phyloP scores from a whole-genome alignment of 2,797 vertebrate genomes.

The Eutrigla gurnardus region DNA sequence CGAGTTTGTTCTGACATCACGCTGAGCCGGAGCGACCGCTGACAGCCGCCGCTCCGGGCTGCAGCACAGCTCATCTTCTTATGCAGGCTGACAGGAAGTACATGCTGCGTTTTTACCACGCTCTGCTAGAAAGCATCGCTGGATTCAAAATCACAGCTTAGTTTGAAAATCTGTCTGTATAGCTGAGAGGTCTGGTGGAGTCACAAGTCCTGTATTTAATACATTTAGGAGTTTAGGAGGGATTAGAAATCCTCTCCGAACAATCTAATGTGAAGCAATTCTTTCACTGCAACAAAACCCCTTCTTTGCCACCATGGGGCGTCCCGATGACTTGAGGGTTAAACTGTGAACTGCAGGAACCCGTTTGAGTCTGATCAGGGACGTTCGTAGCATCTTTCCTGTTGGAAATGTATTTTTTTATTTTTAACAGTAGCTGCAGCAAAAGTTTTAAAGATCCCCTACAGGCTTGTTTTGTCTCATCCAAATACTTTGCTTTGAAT shows the following conservation, averaged over 20 bases:
- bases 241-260: neutral
- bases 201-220: neutral
- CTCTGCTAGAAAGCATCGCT: constrained; percentile 1
- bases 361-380: no score
- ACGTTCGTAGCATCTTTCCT: no score
- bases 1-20: constrained; percentile 30
- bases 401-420: no score
- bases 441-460: no score
- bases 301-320: neutral
- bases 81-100: neutral
- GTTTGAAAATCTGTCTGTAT: neutral
- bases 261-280: neutral
- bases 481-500: no score
- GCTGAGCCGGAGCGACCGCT: constrained; percentile 11
- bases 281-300: neutral
- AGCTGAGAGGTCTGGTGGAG: neutral
- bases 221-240: neutral
- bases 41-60: constrained; percentile 17
- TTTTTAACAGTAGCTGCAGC: no score
- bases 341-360: no score
- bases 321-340: neutral
- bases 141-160: neutral
- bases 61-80: neutral
- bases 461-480: no score
- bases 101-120: neutral